Conservation (phyloP, 2,113 vertebrate genomes). For the Chinchilla lanigera region DNA sequence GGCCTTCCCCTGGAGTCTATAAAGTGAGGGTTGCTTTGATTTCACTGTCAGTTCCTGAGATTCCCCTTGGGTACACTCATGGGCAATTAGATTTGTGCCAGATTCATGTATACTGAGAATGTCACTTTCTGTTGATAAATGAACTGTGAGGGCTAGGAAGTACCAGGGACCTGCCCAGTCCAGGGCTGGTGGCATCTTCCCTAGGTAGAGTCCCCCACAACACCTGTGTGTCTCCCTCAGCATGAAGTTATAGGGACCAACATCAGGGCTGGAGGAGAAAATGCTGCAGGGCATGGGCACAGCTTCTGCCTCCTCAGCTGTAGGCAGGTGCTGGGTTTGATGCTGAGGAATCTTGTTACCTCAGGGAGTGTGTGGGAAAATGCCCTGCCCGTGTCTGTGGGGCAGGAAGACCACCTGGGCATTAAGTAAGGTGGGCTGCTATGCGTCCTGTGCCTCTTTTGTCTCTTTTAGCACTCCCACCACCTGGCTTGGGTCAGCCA, state of each 20-base stretch:
- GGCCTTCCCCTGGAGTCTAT: neutral
- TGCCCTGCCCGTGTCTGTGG: no score
- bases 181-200: neutral
- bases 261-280: no score
- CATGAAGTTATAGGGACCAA: neutral
- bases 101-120: neutral
- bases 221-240: neutral
- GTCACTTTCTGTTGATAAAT: no score
- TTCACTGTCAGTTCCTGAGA: accelerated
- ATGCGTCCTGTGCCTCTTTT: neutral
- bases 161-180: neutral
- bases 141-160: neutral
- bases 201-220: neutral
- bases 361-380: neutral
- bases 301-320: neutral
- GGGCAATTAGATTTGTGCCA: neutral
- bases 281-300: neutral
- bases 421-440: neutral
- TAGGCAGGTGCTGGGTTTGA: neutral
- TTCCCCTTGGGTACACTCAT: accelerated
- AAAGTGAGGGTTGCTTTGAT: accelerated
- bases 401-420: neutral
- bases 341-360: no score
- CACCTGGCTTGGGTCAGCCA: neutral
- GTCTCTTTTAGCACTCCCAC: no score